Base-by-base conservation (phyloP, 2,888 invertebrate species). In the Drosophila silvestris region DNA sequence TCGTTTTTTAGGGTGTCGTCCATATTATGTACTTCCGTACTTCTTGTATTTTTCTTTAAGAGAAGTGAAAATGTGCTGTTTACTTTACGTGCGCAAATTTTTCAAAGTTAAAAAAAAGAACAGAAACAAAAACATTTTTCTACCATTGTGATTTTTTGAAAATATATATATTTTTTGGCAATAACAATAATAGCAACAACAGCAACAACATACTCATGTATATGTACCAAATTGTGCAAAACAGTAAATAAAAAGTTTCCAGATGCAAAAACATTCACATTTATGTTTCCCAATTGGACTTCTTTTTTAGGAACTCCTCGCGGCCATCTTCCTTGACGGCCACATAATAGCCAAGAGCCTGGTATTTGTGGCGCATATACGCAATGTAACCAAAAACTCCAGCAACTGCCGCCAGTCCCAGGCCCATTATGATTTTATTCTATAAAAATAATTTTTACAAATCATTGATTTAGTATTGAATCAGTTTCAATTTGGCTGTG, bases 371-470 rank as follows among this genome's bases (percentile, higher is more conserved):
- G 79, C 97, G 95, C 97, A 98, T 97, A 90, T 98, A 98, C 5
- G 96, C 95, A 41, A 98, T 96, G 91, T 98, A 98, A 16, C 96
- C 97, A 65, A 96, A 93, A 81, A 97, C 96, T 22, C 96, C 94
- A 19, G 96, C 94, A 89, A 98, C 95, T 61, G 96, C 96, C 57
- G 95, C 93, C n/a, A 96, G 91, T 54, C 98, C 98, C 75, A 97
- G 89, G 39, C 95, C 95, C 98, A 98, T 98, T 77, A 98, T 95
- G 5, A 96, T 95, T 84, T 96, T 96, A 94, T 98, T 98, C 98
- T 98, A 94, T 80, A 37, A 70, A 47, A 16, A n/a, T 5, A 3
- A n/a, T 41, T 2, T 22, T 16, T 60, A n/a, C 26, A 47, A 47
- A 47, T 26, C 16, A 4, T 5, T 47, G 26, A 47, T 58, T 19